These are phyloP conservation scores for Buceros bicornis DNA, from an alignment of 2,797 vertebrate species.

Conservation along the genomic window DNA sequence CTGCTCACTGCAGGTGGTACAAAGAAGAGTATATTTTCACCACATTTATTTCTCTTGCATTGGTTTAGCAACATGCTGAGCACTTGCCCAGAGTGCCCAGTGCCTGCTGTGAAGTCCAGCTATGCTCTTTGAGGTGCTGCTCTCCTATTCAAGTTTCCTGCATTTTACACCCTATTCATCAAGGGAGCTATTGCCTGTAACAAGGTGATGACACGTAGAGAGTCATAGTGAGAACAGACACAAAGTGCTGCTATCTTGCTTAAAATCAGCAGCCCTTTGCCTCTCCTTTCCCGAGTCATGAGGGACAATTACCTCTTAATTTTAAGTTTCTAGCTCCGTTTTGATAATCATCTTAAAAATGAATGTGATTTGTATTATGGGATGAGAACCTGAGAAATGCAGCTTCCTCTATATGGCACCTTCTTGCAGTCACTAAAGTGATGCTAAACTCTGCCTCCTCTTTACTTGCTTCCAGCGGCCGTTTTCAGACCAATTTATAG, in stretches of 20 bases:
- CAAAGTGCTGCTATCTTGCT: neutral
- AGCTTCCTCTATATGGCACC: neutral
- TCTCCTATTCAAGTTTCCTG: neutral
- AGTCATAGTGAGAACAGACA: neutral
- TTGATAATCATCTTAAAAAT: neutral
- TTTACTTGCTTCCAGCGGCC: neutral
- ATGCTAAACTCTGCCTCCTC: neutral
- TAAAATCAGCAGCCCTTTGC: neutral
- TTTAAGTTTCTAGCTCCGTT: neutral
- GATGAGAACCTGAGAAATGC: neutral
- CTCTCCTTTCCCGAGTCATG: neutral
- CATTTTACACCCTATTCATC: neutral
- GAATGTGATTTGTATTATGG: neutral
- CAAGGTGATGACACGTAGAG: neutral
- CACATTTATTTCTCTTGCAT: neutral
- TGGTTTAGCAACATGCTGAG: neutral
- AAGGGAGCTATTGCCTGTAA: neutral
- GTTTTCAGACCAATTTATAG: neutral
- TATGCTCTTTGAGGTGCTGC: neutral
- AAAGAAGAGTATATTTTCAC: neutral
- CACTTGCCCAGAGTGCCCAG: neutral
- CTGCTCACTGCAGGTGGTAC: neutral
- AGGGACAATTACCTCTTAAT: neutral
- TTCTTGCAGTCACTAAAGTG: neutral
- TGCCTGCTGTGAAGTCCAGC: neutral